Evolutionary conservation across 2,113 vertebrate genomes (phyloP).

Genomic region (Tragelaphus scriptus): DNA sequence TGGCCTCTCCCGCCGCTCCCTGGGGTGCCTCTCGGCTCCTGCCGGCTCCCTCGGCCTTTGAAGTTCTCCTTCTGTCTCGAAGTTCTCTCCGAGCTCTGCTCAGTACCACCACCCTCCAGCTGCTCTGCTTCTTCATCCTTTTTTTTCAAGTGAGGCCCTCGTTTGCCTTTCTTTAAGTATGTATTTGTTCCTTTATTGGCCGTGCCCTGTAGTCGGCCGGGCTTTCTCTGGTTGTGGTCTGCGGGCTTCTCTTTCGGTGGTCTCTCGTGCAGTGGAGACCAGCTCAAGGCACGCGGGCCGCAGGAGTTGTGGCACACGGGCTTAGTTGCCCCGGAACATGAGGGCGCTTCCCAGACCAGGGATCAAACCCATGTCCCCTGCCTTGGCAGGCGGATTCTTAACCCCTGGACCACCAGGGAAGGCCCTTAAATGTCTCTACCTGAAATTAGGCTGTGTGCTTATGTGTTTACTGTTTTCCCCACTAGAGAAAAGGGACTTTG

Average conservation of each 20-base stretch:
- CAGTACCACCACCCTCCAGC: no score
- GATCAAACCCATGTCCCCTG: background rate
- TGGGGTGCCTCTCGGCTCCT: background rate
- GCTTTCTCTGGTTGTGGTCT: rapidly evolving
- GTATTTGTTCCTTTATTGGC: rapidly evolving
- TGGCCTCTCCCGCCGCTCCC: background rate
- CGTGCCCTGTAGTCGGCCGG: rapidly evolving
- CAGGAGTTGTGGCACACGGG: background rate
- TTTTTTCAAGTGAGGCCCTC: background rate
- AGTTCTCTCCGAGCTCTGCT: background rate
- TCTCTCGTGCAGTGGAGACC: background rate
- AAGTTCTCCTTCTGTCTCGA: background rate
- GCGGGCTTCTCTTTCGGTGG: background rate
- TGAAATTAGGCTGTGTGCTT: background rate
- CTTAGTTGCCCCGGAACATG: background rate
- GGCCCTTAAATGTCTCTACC: background rate
- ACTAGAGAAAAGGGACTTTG: background rate
- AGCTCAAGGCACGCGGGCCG: background rate
- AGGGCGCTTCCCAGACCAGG: background rate
- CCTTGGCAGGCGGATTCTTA: background rate
- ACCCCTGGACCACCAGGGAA: background rate
- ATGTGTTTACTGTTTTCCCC: background rate
- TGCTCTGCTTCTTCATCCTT: background rate
- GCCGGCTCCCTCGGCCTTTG: background rate
- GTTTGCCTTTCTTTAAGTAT: background rate